phyloP scores from a whole-genome alignment of 2,888 invertebrate species.

The Willowsia nigromaculata region DNA sequence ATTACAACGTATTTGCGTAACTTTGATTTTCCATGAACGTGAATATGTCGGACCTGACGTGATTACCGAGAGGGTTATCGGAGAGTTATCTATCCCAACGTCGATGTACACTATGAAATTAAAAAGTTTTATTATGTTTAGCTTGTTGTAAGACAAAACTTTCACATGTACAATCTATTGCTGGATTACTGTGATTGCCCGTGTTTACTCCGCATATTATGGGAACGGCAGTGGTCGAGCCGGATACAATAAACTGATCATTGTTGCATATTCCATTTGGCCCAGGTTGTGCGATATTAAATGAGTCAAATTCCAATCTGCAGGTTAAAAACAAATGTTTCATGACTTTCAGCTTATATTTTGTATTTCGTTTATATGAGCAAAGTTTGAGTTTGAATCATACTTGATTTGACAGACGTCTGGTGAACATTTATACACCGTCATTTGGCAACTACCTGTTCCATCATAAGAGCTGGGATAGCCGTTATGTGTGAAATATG shows the following conservation, averaged over 20 bases:
- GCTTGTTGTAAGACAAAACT: neutral
- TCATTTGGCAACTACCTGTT: conserved; percentile 91
- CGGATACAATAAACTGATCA: conserved; percentile 92
- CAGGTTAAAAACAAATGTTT: neutral
- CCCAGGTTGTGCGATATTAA: conserved; percentile 89
- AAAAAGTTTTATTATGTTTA: neutral
- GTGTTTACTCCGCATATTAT: conserved; percentile 88
- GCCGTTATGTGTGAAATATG: conserved; percentile 91
- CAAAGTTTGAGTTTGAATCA: neutral
- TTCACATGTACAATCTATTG: neutral
- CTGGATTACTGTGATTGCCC: conserved; percentile 87
- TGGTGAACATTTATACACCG: conserved; percentile 87
- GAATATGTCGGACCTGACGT: conserved; percentile 88
- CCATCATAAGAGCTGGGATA: conserved; percentile 89
- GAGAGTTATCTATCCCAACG: conserved; percentile 89
- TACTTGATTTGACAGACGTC: conserved; percentile 92
- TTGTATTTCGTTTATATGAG: neutral
- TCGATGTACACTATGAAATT: conserved; percentile 88
- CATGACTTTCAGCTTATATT: neutral
- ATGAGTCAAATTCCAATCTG: conserved; percentile 90
- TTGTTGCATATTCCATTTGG: conserved; percentile 88
- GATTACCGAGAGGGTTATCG: conserved; percentile 89
- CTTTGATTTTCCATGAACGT: conserved; percentile 89
- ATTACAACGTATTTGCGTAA: conserved; percentile 90
- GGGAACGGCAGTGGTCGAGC: conserved; percentile 87